Evolutionary conservation across 2,113 vertebrate species (phyloP).

Genomic region (Ophthalmolycus amberensis): DNA sequence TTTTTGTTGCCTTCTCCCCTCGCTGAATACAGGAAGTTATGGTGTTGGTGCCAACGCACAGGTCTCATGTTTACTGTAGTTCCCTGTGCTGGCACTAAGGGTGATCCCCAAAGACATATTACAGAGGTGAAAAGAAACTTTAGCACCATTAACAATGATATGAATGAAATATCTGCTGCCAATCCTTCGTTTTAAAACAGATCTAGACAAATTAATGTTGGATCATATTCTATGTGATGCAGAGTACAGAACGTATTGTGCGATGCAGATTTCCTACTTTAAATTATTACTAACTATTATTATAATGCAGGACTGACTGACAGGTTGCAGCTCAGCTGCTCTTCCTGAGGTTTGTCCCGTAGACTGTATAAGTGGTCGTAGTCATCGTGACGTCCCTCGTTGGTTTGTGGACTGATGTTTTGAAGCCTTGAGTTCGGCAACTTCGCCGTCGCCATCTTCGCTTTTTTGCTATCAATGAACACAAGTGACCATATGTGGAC

Average conservation of each 20-base stretch:
- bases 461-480: no score
- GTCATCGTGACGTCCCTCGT: no score
- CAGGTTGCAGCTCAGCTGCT: no score
- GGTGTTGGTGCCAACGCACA: conserved; percentile 32
- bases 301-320: background rate
- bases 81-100: conserved; percentile 21
- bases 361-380: no score
- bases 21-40: conserved; percentile 76
- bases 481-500: no score
- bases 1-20: conserved; percentile 76
- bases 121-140: conserved; percentile 23
- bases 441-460: no score
- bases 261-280: background rate
- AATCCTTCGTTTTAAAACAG: background rate
- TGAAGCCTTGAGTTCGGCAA: no score
- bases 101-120: conserved; percentile 36
- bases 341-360: no score
- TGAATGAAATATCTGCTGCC: conserved; percentile 40
- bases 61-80: conserved; percentile 49
- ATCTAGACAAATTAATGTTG: background rate
- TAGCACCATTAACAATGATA: conserved; percentile 7
- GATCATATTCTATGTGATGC: background rate
- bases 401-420: no score
- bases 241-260: background rate
- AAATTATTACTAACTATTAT: background rate